These are phyloP conservation scores for Sterrhoptilus dennistouni DNA, from an alignment of 2,113 vertebrate species.

Conservation along the genomic window DNA sequence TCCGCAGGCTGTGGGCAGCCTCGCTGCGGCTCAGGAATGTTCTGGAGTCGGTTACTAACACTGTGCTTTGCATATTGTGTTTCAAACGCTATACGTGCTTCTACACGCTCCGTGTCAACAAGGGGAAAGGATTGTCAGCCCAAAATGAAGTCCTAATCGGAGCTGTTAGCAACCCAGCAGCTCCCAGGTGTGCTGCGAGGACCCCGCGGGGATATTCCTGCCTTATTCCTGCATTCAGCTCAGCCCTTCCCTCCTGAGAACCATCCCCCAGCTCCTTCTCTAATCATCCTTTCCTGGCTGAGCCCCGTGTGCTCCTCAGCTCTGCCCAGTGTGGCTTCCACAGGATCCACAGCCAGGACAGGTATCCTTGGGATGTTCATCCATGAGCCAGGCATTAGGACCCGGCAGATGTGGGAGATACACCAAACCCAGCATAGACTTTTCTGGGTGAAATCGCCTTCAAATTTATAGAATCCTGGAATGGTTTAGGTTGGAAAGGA, in stretches of 20 bases:
- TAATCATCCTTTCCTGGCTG: neutral
- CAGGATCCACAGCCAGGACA: neutral
- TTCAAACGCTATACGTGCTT: neutral
- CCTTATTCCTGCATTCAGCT: neutral
- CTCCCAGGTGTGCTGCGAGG: neutral
- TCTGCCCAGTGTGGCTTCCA: neutral
- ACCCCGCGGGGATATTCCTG: neutral
- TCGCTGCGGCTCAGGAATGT: neutral
- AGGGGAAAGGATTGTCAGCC: neutral
- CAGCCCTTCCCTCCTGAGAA: neutral
- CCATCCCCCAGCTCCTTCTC: neutral
- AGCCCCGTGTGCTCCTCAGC: neutral
- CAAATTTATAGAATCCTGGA: neutral
- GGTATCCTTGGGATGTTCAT: rapidly evolving
- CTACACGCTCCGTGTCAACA: slow-evolving; percentile 2
- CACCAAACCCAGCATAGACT: rapidly evolving
- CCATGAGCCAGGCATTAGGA: neutral
- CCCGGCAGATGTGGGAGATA: neutral
- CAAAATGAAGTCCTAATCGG: neutral
- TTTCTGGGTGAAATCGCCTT: neutral
- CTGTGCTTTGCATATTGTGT: neutral
- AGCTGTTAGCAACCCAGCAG: neutral
- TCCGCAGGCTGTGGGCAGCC: neutral
- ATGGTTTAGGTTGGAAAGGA: neutral
- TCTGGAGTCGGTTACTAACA: neutral